Evolutionary conservation across 2,113 vertebrate genomes (phyloP).

Genomic region (Campylomormyrus numenius): DNA sequence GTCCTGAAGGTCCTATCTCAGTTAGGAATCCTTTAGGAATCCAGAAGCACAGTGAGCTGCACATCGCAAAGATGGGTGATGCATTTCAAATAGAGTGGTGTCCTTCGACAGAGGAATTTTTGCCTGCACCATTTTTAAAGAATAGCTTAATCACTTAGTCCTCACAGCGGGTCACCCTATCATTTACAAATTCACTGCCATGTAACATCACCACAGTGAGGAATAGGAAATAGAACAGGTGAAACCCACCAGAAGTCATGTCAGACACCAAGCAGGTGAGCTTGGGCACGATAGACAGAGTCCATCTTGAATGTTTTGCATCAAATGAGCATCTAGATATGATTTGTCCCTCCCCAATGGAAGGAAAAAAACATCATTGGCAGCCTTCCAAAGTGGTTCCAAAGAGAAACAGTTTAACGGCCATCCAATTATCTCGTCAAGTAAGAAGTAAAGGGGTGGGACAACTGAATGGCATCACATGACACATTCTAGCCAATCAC

Average conservation of each 20-base stretch:
- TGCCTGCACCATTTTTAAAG: background rate
- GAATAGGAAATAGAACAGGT: background rate
- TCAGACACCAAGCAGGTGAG: background rate
- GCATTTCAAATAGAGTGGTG: background rate
- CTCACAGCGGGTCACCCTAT: background rate
- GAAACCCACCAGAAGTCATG: background rate
- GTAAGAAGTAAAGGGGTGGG: background rate
- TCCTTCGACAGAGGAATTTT: background rate
- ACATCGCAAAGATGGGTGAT: background rate
- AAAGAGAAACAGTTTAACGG: background rate
- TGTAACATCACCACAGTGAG: background rate
- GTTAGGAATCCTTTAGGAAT: background rate
- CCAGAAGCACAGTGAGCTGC: background rate
- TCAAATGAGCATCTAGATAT: background rate
- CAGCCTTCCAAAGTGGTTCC: background rate
- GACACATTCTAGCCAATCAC: background rate
- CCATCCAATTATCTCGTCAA: slow-evolving; percentile 27
- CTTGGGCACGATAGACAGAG: background rate
- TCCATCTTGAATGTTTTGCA: background rate
- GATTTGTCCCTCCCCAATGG: slow-evolving; percentile 27
- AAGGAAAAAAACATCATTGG: slow-evolving; percentile 25
- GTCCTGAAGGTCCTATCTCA: background rate
- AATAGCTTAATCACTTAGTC: background rate
- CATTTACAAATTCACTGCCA: background rate
- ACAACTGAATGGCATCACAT: background rate